Evolutionary conservation across 2,797 vertebrate genomes (phyloP), one percentile per base, ranked within the genome.

Genomic region (Fistularia tabacaria): DNA sequence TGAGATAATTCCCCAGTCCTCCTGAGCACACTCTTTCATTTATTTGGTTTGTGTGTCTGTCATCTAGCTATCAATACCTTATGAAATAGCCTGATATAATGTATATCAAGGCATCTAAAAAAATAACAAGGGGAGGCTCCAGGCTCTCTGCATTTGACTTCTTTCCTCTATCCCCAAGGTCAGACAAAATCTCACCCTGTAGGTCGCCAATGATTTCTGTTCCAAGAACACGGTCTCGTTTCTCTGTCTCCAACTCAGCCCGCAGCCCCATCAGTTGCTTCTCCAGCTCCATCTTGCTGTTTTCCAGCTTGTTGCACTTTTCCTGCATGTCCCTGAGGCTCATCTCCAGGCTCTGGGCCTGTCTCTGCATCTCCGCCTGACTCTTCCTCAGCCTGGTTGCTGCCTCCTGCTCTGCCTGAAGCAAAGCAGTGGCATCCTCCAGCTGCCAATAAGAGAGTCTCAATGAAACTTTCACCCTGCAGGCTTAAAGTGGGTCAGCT

Each of bases 131-230:
- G n/a, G n/a, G n/a, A n/a, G n/a, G n/a, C n/a, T n/a, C n/a, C n/a
- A n/a, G n/a, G n/a, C n/a, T n/a, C n/a, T n/a, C n/a, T n/a, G n/a
- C n/a, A n/a, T n/a, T n/a, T 25, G 25, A 25, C 25, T 25, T 25
- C 25, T 25, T 25, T 25, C 25, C 25, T 25, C 2, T 25, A 25
- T 25, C 25, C 25, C 25, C 25, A 25, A 25, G 25, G 25, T 5
- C 25, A 25, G 10, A 14, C 10, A 1, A 3, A 0, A 36, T 14
- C 86, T 83, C 92, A 99, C 97, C 95, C 90, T 98, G 95, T 71
- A 98, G 89, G 74, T 98, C 95, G 42, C 71, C 85, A 69, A 97
- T 93, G 44, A 93, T 91, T 84, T 98, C 94, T 1, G 90, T 91
- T 71, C 89, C 88, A 46, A 94, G 89, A 76, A 76, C 90, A 45